A percentile compares a stretch with the other conserved stretches of the same genome.
phyloP scores from a whole-genome alignment of 2,113 vertebrate species.

The Etheostoma cragini region DNA sequence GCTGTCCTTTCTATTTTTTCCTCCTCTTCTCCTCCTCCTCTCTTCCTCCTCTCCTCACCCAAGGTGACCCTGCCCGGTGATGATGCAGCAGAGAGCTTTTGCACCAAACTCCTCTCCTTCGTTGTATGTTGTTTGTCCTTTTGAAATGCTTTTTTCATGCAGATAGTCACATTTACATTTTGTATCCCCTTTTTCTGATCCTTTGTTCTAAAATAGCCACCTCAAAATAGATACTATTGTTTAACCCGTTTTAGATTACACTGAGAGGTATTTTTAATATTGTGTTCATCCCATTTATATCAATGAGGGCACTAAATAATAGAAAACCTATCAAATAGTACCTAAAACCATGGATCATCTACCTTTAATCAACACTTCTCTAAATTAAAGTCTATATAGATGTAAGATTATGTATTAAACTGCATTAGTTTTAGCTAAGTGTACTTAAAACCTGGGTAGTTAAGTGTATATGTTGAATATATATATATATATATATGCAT shows the following conservation, averaged over 20 bases:
- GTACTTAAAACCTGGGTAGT: background rate
- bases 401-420: too few species aligned
- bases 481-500: too few species aligned
- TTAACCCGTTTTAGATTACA: background rate
- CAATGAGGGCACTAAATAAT: background rate
- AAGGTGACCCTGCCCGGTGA: constrained; percentile 47
- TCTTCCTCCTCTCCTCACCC: constrained; percentile 29
- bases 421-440: too few species aligned
- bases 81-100: constrained; percentile 33
- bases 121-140: background rate
- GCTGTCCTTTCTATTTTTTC: constrained; percentile 52
- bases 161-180: background rate
- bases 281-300: background rate
- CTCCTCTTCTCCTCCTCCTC: constrained; percentile 26
- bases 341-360: too few species aligned
- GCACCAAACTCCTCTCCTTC: background rate
- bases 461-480: background rate
- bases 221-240: background rate
- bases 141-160: background rate
- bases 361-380: too few species aligned
- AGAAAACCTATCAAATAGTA: background rate
- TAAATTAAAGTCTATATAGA: too few species aligned
- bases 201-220: background rate
- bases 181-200: background rate
- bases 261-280: background rate